Evolutionary conservation across 2,888 invertebrate genomes (phyloP), one percentile per base, ranked within the genome.

Genomic region (Hipparchia semele): DNA sequence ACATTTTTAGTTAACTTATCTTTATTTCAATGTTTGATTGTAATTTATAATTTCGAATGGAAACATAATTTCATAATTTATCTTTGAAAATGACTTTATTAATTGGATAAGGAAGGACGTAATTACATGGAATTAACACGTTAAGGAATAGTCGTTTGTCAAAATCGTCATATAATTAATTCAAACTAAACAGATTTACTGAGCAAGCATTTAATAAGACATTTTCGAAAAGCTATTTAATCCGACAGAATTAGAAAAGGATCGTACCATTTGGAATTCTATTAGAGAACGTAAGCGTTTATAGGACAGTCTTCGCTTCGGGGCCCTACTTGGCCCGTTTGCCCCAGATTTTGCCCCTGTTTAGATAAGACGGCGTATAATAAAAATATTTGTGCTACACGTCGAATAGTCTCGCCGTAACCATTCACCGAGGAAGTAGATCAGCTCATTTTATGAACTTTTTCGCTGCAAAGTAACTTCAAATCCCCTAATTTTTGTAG

Each of bases 141-240:
- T 2, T 51, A 33, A 3, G n/a, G 1, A 51, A 51, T 10, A 59
- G n/a, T 13, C 45, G 56, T 2, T 45, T 56, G 23, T 23, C 9
- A 12, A 39, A 39, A 54, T 54, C 5, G 54, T 56, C 3, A 56
- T 39, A 56, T 56, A 56, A 67, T 67, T 56, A 49, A 59, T 68
- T 68, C 49, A 65, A 58, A 46, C 51, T 66, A 71, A 59, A 53
- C 33, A 61, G 46, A 54, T 62, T 9, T 58, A 12, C 66, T 46
- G 53, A 71, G 12, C 23, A 58, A 60, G 69, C 71, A 71, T 77
- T 77, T 76, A 77, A 77, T 64, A 49, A 75, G 73, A 73, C 73
- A 71, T 75, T 79, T 77, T 68, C 73, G 75, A 75, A 80, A 80
- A 82, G 79, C 80, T 79, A 80, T 81, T 80, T 81, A 78, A 78